Percentiles rank a stretch among this genome's conserved stretches.
Conservation (phyloP, 2,888 invertebrate genomes). For the Zygogramma bicolorata region DNA sequence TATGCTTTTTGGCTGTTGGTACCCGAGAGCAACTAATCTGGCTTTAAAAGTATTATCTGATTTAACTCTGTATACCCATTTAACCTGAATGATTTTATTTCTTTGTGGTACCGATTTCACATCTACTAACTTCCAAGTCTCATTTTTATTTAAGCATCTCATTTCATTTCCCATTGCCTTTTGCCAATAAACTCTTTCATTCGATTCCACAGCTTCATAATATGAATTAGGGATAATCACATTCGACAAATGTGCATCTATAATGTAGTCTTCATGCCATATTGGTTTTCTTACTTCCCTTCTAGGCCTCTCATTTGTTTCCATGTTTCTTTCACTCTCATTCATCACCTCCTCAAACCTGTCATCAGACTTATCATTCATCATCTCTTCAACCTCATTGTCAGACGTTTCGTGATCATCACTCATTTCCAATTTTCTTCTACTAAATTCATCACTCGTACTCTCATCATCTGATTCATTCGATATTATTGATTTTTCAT, state of each 20-base stretch:
- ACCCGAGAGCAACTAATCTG: slow-evolving; percentile 23
- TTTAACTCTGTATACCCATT: not conserved
- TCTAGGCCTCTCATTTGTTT: not conserved
- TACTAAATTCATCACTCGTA: no score
- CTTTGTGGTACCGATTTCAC: slow-evolving; percentile 21
- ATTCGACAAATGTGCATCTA: not conserved
- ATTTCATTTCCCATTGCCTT: no score
- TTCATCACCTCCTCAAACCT: no score
- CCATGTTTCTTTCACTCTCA: no score
- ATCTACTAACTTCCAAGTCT: slow-evolving; percentile 39
- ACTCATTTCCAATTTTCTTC: no score
- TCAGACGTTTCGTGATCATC: no score
- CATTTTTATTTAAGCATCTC: slow-evolving; percentile 36
- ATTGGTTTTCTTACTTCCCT: not conserved
- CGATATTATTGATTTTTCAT: no score
- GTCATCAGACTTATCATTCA: no score
- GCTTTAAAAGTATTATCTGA: slow-evolving; percentile 28
- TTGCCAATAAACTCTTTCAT: slow-evolving; percentile 25
- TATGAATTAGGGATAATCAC: not conserved
- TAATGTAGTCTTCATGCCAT: not conserved
- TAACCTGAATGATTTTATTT: not conserved
- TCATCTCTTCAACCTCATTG: no score
- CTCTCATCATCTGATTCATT: no score
- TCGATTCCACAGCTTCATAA: not conserved
- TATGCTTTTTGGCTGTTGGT: slow-evolving; percentile 36